A percentile compares a stretch with the other conserved stretches of the same genome.
These are phyloP conservation scores for Eufriesea mexicana DNA, from an alignment of 1,140 invertebrate genomes.

Conservation along the genomic window DNA sequence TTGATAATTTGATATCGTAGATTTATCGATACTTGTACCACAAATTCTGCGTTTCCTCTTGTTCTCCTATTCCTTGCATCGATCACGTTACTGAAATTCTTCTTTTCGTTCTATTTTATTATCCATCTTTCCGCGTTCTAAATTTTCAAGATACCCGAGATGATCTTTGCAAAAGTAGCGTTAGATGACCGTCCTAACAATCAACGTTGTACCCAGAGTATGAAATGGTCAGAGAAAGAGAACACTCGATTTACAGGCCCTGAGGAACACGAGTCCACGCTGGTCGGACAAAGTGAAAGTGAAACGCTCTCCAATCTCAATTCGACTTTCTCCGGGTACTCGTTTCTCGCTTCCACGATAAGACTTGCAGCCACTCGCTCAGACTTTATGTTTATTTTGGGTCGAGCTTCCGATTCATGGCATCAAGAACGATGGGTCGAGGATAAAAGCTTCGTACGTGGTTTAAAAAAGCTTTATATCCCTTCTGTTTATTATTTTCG, in stretches of 20 bases:
- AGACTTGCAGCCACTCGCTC: neutral
- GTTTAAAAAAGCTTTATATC: no score
- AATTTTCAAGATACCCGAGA: no score
- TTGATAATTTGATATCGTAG: no score
- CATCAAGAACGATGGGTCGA: neutral
- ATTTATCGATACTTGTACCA: no score
- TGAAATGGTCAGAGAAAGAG: neutral
- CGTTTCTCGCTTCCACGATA: neutral
- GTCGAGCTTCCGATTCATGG: neutral
- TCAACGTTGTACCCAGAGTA: neutral
- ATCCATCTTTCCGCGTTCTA: no score
- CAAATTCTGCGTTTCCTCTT: no score
- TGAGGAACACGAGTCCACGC: neutral
- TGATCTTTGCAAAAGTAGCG: no score
- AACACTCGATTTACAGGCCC: neutral
- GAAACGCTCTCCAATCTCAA: conserved; percentile 11
- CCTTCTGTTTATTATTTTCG: conserved; percentile 35
- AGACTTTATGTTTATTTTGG: neutral
- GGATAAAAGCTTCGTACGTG: neutral
- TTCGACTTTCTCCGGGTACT: conserved; percentile 26
- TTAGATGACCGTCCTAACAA: neutral
- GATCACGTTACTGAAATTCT: no score
- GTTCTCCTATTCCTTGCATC: no score
- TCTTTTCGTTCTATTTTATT: no score
- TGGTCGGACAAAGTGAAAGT: conserved; percentile 28